A percentile compares a stretch with the other conserved stretches of the same genome.
These are phyloP conservation scores for Cheilosia vernalis DNA, from an alignment of 2,888 invertebrate species.

Conservation along the genomic window DNA sequence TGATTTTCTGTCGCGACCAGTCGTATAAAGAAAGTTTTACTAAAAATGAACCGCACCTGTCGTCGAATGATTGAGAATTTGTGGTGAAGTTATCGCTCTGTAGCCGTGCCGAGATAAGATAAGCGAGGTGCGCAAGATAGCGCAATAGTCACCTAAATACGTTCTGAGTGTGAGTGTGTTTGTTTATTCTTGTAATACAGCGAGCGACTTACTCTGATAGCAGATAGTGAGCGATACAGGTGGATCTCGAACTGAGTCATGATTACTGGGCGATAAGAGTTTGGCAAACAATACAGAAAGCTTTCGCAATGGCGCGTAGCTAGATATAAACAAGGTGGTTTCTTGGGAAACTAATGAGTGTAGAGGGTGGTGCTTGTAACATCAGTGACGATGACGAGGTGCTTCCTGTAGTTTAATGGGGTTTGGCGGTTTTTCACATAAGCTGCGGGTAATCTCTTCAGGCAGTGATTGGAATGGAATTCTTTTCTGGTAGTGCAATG, in stretches of 20 bases:
- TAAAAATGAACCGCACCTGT: slow-evolving; percentile 69
- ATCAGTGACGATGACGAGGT: not conserved
- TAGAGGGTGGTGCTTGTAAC: not conserved
- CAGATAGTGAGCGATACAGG: slow-evolving; percentile 32
- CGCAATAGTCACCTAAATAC: slow-evolving; percentile 55
- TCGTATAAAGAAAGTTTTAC: slow-evolving; percentile 36
- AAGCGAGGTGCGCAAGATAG: slow-evolving; percentile 50
- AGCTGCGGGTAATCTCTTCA: too few species aligned
- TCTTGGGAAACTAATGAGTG: slow-evolving; percentile 33
- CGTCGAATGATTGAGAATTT: slow-evolving; percentile 50
- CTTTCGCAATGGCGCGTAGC: slow-evolving; percentile 37
- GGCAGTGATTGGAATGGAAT: too few species aligned
- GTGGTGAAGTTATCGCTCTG: slow-evolving; percentile 34
- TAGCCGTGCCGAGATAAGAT: slow-evolving; percentile 58
- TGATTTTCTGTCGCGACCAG: slow-evolving; percentile 22
- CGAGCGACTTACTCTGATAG: slow-evolving; percentile 10
- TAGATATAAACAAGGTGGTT: slow-evolving; percentile 31
- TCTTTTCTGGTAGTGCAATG: too few species aligned
- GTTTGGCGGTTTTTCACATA: not conserved
- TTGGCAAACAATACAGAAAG: slow-evolving; percentile 37
- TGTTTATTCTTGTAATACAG: slow-evolving; percentile 42
- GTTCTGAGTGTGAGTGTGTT: slow-evolving; percentile 10
- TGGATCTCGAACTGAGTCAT: slow-evolving; percentile 61
- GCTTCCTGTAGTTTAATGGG: not conserved
- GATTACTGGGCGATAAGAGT: slow-evolving; percentile 28